Base-by-base conservation (phyloP, 1,140 invertebrate species). In the Mylabris phalerata region DNA sequence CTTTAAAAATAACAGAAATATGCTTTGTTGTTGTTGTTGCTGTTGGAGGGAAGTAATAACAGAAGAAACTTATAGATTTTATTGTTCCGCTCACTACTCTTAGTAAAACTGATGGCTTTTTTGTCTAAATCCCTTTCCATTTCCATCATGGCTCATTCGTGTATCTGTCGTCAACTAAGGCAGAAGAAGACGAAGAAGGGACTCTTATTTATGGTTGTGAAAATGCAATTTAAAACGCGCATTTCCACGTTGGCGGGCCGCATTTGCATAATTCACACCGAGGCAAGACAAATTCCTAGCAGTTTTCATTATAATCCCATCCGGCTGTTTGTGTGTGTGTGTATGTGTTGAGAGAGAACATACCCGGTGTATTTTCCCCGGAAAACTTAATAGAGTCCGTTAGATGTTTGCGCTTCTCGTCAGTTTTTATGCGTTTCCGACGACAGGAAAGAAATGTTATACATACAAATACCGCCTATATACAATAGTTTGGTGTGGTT, bases 241-340 rank as follows among this genome's bases (percentile, higher is more conserved):
- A 62, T 64, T 68, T 68, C 64, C 64, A 68, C 67, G 66, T 66
- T 65, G 67, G 67, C 64, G 64, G 61, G 58, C 50, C 56, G 59
- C 62, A 68, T 68, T 68, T 68, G 65, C 67, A 68, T 68, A 68
- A 68, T 68, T 68, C 67, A 66, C 67, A 64, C 64, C 67, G 65
- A 68, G 67, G 67, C 67, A 68, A 68, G 67, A 68, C 67, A 67
- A 68, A 68, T 68, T 68, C 67, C 63, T 65, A 55, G 60, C 63
- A 68, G 67, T 68, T 68, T 65, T 68, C 67, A 68, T 68, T 67
- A 68, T 68, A 66, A 68, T 68, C 64, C 63, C 62, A 59, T 67
- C 55, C 32, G 4, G 50, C 59, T 50, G 59, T 3, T 11, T 54
- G 41, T 55, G 51, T 57, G 43, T 58, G 19, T 19, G 19, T 19